Evolutionary conservation across 2,797 vertebrate species (phyloP), one percentile per base, ranked within the genome.

Genomic region (Melanotaenia pygmaea): DNA sequence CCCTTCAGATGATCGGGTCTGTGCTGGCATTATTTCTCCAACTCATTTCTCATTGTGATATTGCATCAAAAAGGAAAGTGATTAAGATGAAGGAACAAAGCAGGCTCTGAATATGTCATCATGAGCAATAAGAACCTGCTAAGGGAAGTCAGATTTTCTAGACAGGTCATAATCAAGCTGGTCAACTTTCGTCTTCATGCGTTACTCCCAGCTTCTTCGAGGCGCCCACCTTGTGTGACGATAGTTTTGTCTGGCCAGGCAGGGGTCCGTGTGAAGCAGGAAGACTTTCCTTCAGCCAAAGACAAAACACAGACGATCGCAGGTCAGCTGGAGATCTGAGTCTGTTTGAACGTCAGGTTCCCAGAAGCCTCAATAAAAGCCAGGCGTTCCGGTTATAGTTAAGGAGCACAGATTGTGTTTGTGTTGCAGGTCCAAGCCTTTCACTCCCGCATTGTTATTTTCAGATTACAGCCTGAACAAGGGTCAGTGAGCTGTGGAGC

Each of bases 191-290:
- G 8, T 43, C 45, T 8, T 3, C 45, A 10, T n/a, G 45, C 6
- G 9, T 47, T n/a, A 9, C 45, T 65, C 66, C 0, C 30, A 50
- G 76, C 47, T 0, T 47, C 59, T 28, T 16, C 0, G 30, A 67
- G 28, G 28, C 22, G 28, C 58, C 69, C 54, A 47, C 57, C 61
- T 59, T 51, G 10, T 59, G 59, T 14, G 70, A 1, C 12, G 59
- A 14, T 38, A 78, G 67, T 67, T 75, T 69, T 59, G 76, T 80
- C 47, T 65, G 80, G 64, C 72, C 14, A 18, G 28, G 80, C 72
- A 1, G 87, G 67, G 87, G 84, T 88, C 88, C 66, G 69, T 94
- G 93, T 92, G 91, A 93, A 91, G 86, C 92, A 90, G 92, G 91
- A 92, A 91, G 85, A 81, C 85, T 72, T 61, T 16, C 53, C 68